These are phyloP conservation scores for Drosophila flavopinicola DNA, from an alignment of 2,888 invertebrate species.

Conservation along the genomic window DNA sequence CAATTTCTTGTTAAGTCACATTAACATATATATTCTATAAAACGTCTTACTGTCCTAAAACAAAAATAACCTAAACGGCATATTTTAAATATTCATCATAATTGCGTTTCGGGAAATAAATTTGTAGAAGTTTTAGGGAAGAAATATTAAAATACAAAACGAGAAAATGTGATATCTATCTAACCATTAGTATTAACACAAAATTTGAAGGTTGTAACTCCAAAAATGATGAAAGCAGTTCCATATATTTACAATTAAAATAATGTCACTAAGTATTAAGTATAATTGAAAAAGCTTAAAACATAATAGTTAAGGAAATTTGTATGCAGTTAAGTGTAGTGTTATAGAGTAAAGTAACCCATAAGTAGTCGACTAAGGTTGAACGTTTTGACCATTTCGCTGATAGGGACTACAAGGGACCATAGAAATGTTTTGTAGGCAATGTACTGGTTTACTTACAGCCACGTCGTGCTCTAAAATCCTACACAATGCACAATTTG, in stretches of 20 bases:
- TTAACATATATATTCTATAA: background rate
- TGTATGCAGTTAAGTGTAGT: background rate
- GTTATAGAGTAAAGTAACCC: background rate
- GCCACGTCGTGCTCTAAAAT: slow-evolving; percentile 47
- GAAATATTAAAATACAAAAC: too few relatives aligned
- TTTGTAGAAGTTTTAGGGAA: too few relatives aligned
- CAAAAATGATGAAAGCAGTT: too few relatives aligned
- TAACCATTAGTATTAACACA: too few relatives aligned
- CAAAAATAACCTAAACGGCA: background rate
- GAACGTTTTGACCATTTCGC: background rate
- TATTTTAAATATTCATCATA: background rate
- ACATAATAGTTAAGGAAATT: background rate
- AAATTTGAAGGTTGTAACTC: too few relatives aligned
- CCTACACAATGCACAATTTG: slow-evolving; percentile 51
- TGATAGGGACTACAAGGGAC: slow-evolving; percentile 8
- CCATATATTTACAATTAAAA: too few relatives aligned
- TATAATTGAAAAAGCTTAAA: background rate
- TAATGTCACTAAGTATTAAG: background rate
- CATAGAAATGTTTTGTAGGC: slow-evolving; percentile 31
- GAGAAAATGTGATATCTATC: too few relatives aligned
- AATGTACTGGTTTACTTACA: slow-evolving; percentile 53
- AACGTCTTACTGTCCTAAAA: background rate
- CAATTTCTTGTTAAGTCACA: background rate
- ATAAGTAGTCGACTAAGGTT: background rate
- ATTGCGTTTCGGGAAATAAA: too few relatives aligned